Evolutionary conservation across 2,888 invertebrate species (phyloP).

Genomic region (Standfussiana lucernea): DNA sequence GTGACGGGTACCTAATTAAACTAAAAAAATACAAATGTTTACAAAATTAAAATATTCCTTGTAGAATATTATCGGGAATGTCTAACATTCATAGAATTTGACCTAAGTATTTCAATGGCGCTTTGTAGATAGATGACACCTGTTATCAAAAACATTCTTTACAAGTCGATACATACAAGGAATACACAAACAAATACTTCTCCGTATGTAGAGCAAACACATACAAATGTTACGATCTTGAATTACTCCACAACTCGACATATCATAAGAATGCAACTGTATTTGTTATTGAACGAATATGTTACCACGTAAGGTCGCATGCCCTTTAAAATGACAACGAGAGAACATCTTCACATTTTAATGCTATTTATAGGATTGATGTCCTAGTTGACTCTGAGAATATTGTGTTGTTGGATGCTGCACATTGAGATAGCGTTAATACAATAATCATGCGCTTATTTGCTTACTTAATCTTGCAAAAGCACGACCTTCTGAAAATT

Average conservation of each 20-base stretch:
- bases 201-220: conserved; percentile 34
- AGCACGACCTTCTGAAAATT: background rate
- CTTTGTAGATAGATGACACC: conserved; percentile 8
- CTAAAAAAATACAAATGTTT: background rate
- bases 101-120: conserved; percentile 24
- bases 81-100: background rate
- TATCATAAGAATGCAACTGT: conserved; percentile 36
- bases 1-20: too few relatives aligned
- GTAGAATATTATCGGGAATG: background rate
- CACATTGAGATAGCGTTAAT: conserved; percentile 4
- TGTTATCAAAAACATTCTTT: conserved; percentile 23
- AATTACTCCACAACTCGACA: conserved; percentile 36
- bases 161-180: conserved; percentile 26
- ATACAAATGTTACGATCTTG: conserved; percentile 31
- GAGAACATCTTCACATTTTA: conserved; percentile 59
- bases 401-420: conserved; percentile 32
- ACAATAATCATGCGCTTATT: conserved; percentile 17
- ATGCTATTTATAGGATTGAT: conserved; percentile 53
- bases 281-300: conserved; percentile 44
- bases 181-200: conserved; percentile 18
- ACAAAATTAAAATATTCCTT: background rate
- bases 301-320: conserved; percentile 34
- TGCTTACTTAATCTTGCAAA: background rate
- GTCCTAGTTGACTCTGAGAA: conserved; percentile 50
- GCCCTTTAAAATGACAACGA: conserved; percentile 57